A percentile compares a stretch with the other conserved stretches of the same genome.
Conservation (phyloP, 1,140 invertebrate genomes). For the Aleiodes sp. region DNA sequence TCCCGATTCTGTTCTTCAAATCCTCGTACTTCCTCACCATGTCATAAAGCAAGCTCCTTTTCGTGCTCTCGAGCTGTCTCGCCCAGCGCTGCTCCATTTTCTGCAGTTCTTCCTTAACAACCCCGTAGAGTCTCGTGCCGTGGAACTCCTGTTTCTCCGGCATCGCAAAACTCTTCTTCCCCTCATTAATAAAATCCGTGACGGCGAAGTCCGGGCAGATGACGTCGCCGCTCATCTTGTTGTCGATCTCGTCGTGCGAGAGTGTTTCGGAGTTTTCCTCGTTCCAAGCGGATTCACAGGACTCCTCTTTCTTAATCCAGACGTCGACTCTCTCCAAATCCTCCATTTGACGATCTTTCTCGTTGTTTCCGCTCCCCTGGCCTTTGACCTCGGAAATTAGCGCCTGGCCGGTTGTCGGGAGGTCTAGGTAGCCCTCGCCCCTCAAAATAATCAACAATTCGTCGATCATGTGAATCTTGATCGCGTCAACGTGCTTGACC, state of each 20-base stretch:
- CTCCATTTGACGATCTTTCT: not conserved
- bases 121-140: not conserved
- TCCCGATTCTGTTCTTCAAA: not conserved
- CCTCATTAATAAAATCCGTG: not conserved
- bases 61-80: not conserved
- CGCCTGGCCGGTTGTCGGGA: not conserved
- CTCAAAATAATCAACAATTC: not conserved
- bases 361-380: not conserved
- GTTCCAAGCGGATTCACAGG: not conserved
- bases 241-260: not conserved
- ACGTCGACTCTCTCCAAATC: not conserved
- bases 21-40: conserved; percentile 3
- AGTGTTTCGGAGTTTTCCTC: not conserved
- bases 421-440: not conserved
- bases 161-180: not conserved
- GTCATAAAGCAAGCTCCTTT: not conserved
- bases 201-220: conserved; percentile 1
- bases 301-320: conserved; percentile 3
- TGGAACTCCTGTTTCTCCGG: not conserved
- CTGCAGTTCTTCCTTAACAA: not conserved
- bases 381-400: not conserved
- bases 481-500: not conserved
- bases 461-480: not conserved
- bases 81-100: conserved; percentile 4
- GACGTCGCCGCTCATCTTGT: not conserved